Evolutionary conservation across 2,113 vertebrate genomes (phyloP), one percentile per base, ranked within the genome.

Genomic region (Tringa solitaria): DNA sequence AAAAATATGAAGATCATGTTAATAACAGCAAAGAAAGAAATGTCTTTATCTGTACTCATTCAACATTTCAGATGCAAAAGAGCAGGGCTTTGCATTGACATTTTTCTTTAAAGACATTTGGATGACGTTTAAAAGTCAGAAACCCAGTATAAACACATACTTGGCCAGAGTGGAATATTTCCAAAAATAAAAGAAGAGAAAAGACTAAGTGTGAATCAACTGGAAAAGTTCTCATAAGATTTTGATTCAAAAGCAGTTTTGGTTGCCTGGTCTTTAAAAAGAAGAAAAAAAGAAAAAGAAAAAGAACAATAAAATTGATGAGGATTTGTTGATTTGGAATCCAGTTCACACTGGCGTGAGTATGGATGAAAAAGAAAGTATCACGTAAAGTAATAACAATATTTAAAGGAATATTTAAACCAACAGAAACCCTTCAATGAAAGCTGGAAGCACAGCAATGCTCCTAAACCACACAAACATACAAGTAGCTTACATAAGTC

Each of bases 1-100:
- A 87, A 74, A 84, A 65, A 53, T 6, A 46, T 24, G 22, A 69
- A 95, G 59, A 70, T 30, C 56, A 33, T 51, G 50, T 68, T 94
- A 94, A 67, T 48, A 74, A 43, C 41, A 93, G 69, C 67, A 94
- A 63, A 79, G 59, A 94, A 96, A 96, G 69, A 85, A 94, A 93
- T 33, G 4, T 20, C 32, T 87, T 87, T 80, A 51, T 95, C 51
- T 82, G 70, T 76, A 91, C 19, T 56, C 19, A 48, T 37, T 91
- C 51, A 91, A 15, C 26, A 50, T 74, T 90, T 93, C 76, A 89
- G 37, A 88, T 87, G 74, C 64, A 84, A 61, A 94, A 91, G 48
- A 75, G 39, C 33, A 75, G 18, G 12, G 21, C 48, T 92, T 88
- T 90, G 64, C 19, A 8, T 3, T 92, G 56, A 64, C 39, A 64